Evolutionary conservation across 2,113 vertebrate species (phyloP).

Genomic region (Trochalopteron elliotii): DNA sequence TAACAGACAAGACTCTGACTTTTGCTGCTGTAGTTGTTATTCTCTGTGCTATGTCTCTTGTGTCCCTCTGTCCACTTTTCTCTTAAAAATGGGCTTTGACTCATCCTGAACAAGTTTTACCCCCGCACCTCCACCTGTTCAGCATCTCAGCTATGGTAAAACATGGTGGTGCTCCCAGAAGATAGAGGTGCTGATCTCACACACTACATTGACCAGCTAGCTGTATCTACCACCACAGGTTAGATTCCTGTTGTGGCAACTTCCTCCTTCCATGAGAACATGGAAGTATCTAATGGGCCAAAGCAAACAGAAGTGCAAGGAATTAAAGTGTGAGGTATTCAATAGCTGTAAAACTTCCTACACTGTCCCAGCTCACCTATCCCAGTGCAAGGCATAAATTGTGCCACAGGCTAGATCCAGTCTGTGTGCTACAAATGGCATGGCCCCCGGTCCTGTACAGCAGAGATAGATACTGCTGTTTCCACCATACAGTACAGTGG

Average conservation of each 20-base stretch:
- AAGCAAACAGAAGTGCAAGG: background rate
- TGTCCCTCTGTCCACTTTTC: background rate
- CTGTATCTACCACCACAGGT: background rate
- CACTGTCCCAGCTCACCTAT: background rate
- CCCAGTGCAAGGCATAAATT: background rate
- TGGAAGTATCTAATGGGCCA: background rate
- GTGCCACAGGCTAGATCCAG: background rate
- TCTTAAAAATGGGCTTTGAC: background rate
- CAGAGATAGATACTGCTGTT: background rate
- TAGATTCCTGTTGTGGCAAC: background rate
- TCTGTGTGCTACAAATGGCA: background rate
- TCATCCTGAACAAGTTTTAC: background rate
- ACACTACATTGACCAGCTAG: rapidly evolving
- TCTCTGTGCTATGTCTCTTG: background rate
- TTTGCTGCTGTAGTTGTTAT: background rate
- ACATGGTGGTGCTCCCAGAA: background rate
- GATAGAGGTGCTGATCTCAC: background rate
- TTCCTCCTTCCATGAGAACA: background rate
- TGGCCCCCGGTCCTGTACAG: background rate
- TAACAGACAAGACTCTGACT: background rate
- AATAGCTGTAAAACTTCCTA: background rate
- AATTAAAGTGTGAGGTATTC: background rate
- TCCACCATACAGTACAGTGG: background rate
- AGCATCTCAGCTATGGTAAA: background rate
- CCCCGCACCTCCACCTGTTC: background rate